A percentile compares a stretch with the other conserved stretches of the same genome.
phyloP scores from a whole-genome alignment of 2,888 invertebrate genomes.

The Ophion slaviceki region DNA sequence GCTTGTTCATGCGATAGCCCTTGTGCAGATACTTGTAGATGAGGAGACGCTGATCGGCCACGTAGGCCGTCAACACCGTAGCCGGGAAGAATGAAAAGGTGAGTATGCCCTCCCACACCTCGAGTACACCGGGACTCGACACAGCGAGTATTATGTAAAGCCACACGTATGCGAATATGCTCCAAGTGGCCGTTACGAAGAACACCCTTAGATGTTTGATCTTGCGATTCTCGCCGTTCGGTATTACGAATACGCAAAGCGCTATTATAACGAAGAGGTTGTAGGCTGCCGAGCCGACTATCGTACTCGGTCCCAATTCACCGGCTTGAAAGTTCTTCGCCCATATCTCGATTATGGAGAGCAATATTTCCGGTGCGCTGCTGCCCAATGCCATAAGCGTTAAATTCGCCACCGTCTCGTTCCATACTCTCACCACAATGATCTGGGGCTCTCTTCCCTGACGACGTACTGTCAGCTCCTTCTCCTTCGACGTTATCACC shows the following conservation, averaged over 20 bases:
- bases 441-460: slow-evolving; percentile 94
- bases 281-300: slow-evolving; percentile 99
- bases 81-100: slow-evolving; percentile 98
- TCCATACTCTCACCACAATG: slow-evolving; percentile 98
- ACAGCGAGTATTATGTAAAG: slow-evolving; percentile 96
- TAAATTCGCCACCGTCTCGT: slow-evolving; percentile 99
- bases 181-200: slow-evolving; percentile 99
- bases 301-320: slow-evolving; percentile 98
- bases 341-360: slow-evolving; percentile 99
- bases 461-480: slow-evolving; percentile 95
- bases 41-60: slow-evolving; percentile 94
- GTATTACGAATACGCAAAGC: slow-evolving; percentile 96
- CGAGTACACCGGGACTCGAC: slow-evolving; percentile 93
- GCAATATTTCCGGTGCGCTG: slow-evolving; percentile 98
- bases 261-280: slow-evolving; percentile 99
- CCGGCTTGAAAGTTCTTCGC: slow-evolving; percentile 98
- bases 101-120: slow-evolving; percentile 98
- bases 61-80: slow-evolving; percentile 97
- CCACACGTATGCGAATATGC: slow-evolving; percentile 99
- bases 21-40: slow-evolving; percentile 95
- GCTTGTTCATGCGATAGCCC: slow-evolving; percentile 94
- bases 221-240: slow-evolving; percentile 94
- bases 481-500: slow-evolving; percentile 99
- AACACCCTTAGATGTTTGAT: slow-evolving; percentile 99
- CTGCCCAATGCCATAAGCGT: slow-evolving; percentile 99